Conservation (phyloP, 2,113 vertebrate species). For the Bucco capensis region DNA sequence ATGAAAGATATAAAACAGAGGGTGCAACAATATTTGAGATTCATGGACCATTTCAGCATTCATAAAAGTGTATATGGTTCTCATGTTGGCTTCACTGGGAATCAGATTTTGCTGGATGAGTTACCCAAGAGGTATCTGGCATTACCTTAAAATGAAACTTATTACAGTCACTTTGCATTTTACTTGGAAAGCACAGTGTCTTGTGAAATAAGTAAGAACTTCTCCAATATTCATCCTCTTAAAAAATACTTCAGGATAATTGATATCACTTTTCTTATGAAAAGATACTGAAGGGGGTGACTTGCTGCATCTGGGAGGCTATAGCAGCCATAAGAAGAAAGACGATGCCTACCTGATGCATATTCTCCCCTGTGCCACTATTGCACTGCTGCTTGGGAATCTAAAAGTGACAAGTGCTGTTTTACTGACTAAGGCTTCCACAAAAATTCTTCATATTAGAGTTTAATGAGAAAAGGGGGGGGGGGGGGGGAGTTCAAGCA, state of each 20-base stretch:
- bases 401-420: neutral
- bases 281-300: neutral
- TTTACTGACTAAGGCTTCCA: conserved; percentile 15
- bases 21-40: conserved; percentile 44
- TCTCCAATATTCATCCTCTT: neutral
- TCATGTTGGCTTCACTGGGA: neutral
- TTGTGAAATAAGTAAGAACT: neutral
- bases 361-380: neutral
- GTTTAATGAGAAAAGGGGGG: conserved; percentile 38
- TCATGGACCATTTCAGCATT: conserved; percentile 31
- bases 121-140: neutral
- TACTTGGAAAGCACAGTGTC: neutral
- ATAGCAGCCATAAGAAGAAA: neutral
- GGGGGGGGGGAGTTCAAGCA: neutral
- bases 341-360: neutral
- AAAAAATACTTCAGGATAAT: conserved; percentile 12
- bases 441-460: conserved; percentile 55
- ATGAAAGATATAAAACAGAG: conserved; percentile 64
- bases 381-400: neutral
- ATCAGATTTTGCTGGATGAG: neutral
- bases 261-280: neutral
- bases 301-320: neutral
- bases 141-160: neutral
- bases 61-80: neutral
- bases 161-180: conserved; percentile 10